phyloP scores from a whole-genome alignment of 2,888 invertebrate genomes.

The Thecophora atra region DNA sequence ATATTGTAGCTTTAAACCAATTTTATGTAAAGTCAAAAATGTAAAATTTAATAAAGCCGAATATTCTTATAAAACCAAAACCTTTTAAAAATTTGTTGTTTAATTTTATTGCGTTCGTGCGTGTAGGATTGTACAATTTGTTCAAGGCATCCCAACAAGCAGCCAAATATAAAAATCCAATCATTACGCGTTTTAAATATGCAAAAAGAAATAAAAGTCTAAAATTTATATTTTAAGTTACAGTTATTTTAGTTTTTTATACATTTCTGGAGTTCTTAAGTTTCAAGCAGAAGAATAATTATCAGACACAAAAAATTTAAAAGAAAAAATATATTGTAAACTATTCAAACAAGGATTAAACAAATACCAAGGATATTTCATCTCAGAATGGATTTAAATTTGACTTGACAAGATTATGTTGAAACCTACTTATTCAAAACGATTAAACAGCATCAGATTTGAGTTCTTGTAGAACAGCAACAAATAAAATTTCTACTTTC shows the following conservation, averaged over 20 bases:
- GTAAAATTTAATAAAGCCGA: conserved; percentile 28
- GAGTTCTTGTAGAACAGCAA: conserved; percentile 31
- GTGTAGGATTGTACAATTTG: background rate
- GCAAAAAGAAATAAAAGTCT: background rate
- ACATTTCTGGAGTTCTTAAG: conserved; percentile 15
- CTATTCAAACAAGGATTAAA: conserved; percentile 28
- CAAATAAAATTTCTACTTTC: conserved; percentile 20
- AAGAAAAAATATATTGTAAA: background rate
- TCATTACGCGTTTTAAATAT: conserved; percentile 34
- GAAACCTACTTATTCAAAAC: conserved; percentile 18
- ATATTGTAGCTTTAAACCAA: conserved; percentile 8
- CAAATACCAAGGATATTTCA: conserved; percentile 24
- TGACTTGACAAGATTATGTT: conserved; percentile 27
- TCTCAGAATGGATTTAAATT: conserved; percentile 29
- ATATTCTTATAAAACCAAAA: conserved; percentile 24
- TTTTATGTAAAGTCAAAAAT: conserved; percentile 31
- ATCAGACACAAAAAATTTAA: background rate
- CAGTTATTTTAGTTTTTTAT: conserved; percentile 26
- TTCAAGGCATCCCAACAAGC: background rate
- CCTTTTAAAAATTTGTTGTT: conserved; percentile 33
- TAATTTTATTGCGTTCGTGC: conserved; percentile 29
- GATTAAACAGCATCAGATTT: conserved; percentile 18
- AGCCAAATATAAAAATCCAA: conserved; percentile 37
- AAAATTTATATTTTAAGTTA: conserved; percentile 17
- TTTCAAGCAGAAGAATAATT: background rate